Conservation (phyloP, 2,888 invertebrate species). For the Torymus tubicola region DNA sequence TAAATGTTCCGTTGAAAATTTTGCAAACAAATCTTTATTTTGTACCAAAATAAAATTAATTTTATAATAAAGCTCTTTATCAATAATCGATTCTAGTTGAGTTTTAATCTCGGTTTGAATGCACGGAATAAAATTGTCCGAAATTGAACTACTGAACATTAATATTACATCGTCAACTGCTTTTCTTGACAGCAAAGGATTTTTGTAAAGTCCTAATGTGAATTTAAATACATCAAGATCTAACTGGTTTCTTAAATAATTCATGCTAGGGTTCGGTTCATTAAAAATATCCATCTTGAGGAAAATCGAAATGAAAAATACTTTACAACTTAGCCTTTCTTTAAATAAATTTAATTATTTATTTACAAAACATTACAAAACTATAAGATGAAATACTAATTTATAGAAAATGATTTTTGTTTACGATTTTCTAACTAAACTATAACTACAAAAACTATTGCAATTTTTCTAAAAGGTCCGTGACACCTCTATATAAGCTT, state of each 20-base stretch:
- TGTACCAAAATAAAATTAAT: conserved; percentile 38
- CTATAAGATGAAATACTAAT: neutral
- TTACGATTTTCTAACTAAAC: neutral
- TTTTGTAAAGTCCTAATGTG: conserved; percentile 32
- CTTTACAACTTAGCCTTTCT: neutral
- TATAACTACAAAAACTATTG: neutral
- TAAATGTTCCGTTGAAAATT: conserved; percentile 42
- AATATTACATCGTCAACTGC: conserved; percentile 40
- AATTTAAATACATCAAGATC: conserved; percentile 7
- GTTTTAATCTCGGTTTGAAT: conserved; percentile 41
- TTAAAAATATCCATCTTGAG: neutral
- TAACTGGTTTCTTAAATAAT: neutral
- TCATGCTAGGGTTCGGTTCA: neutral
- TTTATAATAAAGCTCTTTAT: conserved; percentile 27
- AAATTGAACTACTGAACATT: conserved; percentile 39
- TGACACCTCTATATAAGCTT: neutral
- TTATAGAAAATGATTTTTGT: no score
- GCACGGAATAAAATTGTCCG: conserved; percentile 44
- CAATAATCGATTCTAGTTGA: conserved; percentile 13
- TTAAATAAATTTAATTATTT: no score
- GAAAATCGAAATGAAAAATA: neutral
- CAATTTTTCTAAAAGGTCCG: neutral
- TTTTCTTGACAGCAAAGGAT: conserved; percentile 44
- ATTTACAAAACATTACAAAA: no score
- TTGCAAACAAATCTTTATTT: conserved; percentile 37